These are phyloP conservation scores for Pardalotus punctatus DNA, from an alignment of 2,113 vertebrate species.

Conservation along the genomic window DNA sequence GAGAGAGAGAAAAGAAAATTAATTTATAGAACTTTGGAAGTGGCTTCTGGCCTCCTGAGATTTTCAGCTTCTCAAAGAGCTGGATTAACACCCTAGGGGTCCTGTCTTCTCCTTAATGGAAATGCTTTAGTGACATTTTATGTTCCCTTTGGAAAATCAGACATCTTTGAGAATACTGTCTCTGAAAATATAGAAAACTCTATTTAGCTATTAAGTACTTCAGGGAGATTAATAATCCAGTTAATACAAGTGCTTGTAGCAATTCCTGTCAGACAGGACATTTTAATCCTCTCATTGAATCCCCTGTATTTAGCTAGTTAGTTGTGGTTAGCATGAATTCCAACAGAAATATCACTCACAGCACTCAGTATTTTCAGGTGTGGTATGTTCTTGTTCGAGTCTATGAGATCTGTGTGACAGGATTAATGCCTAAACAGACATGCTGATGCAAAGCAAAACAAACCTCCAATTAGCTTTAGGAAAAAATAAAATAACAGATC, in stretches of 20 bases:
- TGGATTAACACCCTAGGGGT: neutral
- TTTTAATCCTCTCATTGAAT: neutral
- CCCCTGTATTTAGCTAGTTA: neutral
- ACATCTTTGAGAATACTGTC: neutral
- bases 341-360: neutral
- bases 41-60: neutral
- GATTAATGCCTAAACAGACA: neutral
- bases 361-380: neutral
- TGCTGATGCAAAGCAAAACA: neutral
- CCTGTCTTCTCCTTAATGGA: neutral
- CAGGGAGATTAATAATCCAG: neutral
- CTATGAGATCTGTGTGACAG: neutral
- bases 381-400: neutral
- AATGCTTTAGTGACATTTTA: neutral
- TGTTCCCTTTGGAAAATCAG: neutral
- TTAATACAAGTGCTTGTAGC: neutral
- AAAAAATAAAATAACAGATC: neutral
- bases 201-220: neutral
- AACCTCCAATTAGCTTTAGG: neutral
- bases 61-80: neutral
- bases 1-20: neutral
- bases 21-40: neutral
- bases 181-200: neutral
- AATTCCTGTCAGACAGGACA: neutral
- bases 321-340: neutral